These are phyloP conservation scores for Heliconius congener DNA, from an alignment of 1,140 invertebrate species.

Conservation along the genomic window DNA sequence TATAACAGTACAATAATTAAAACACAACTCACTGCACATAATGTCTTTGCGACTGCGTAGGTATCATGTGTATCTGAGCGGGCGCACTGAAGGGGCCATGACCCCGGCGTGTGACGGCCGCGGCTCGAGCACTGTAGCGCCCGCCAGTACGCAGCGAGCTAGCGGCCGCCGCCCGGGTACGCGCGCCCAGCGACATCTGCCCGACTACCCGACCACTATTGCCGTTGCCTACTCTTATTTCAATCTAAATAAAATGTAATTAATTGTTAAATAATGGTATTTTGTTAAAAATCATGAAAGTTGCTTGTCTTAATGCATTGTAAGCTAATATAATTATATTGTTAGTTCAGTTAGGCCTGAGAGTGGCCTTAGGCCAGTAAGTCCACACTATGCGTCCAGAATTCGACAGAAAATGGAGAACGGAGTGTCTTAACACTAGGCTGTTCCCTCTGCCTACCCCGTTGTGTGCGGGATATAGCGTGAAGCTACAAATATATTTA, in stretches of 20 bases:
- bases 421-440: no score
- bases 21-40: constrained; percentile 69
- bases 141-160: constrained; percentile 67
- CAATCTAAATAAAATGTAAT: constrained; percentile 8
- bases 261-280: neutral
- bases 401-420: no score
- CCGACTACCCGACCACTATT: constrained; percentile 80
- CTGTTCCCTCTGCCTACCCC: no score
- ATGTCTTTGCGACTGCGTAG: constrained; percentile 68
- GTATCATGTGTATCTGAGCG: constrained; percentile 72
- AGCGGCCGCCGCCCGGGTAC: constrained; percentile 66
- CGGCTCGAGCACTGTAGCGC: constrained; percentile 70
- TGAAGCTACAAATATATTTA: no score
- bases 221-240: constrained; percentile 61
- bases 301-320: no score
- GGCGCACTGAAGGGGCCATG: constrained; percentile 72
- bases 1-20: neutral
- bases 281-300: neutral
- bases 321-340: no score
- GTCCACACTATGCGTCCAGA: no score
- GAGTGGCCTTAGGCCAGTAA: no score
- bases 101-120: constrained; percentile 66
- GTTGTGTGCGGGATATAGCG: no score
- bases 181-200: constrained; percentile 71
- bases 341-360: no score